Percentiles rank a stretch among this genome's conserved stretches.
These are phyloP conservation scores for Lophura nycthemera DNA, from an alignment of 2,113 vertebrate genomes.

Conservation along the genomic window DNA sequence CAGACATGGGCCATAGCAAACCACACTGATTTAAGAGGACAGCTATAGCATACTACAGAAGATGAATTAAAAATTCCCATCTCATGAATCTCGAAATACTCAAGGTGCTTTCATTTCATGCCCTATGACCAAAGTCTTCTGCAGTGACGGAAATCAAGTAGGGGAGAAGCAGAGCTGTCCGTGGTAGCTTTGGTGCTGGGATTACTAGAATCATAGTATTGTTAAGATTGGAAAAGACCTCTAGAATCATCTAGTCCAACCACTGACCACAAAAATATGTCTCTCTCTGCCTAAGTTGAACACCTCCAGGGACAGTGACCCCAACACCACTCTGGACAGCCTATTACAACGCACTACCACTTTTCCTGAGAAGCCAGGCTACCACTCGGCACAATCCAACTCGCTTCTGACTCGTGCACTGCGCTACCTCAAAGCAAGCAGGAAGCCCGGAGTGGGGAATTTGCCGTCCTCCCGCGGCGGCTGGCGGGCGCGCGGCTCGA, in stretches of 20 bases:
- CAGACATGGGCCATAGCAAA: background rate
- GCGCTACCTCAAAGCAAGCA: background rate
- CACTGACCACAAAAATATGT: no score
- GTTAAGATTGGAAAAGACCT: no score
- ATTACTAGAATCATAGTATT: no score
- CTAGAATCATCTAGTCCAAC: no score
- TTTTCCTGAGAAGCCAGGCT: no score
- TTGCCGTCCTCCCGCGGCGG: background rate
- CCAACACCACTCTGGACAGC: no score
- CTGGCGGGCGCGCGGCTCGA: background rate
- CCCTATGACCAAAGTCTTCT: background rate
- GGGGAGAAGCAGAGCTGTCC: rapidly evolving
- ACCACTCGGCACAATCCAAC: background rate
- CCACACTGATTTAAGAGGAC: background rate
- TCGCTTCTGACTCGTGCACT: background rate
- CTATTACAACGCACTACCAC: no score
- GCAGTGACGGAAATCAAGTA: rapidly evolving
- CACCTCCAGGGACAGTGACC: no score
- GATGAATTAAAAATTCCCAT: background rate
- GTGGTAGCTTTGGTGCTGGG: rapidly evolving
- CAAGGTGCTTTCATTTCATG: background rate
- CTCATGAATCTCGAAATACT: background rate
- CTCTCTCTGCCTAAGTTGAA: no score
- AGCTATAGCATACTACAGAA: background rate
- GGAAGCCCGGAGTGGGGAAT: background rate